A percentile compares a stretch with the other conserved stretches of the same genome.
These are phyloP conservation scores for Pseudomugil gertrudae DNA, from an alignment of 2,797 vertebrate genomes.

Conservation along the genomic window DNA sequence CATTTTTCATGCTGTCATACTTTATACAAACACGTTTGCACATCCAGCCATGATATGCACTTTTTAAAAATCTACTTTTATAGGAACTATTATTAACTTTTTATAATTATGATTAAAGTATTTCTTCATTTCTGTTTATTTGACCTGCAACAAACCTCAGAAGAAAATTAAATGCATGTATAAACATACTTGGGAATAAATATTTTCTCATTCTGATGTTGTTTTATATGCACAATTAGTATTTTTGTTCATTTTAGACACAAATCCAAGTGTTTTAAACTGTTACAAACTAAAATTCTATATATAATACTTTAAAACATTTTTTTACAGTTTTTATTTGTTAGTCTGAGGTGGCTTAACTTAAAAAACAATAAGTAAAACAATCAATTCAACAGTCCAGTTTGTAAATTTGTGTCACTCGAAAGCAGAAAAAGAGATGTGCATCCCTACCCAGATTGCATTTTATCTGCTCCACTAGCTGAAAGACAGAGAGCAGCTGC, in stretches of 20 bases:
- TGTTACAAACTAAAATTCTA: background rate
- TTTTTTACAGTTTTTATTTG: no score
- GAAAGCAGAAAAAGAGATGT: background rate
- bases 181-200: background rate
- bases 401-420: background rate
- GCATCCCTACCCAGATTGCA: background rate
- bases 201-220: background rate
- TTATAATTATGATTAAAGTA: no score
- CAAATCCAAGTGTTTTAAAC: background rate
- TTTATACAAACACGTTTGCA: no score
- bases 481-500: slow-evolving; percentile 4
- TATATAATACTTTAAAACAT: no score
- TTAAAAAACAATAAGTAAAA: background rate
- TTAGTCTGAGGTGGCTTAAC: background rate
- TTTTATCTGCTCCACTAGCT: slow-evolving; percentile 3
- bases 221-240: background rate
- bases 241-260: background rate
- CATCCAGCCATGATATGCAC: no score
- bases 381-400: no score
- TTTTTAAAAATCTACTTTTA: no score
- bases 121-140: no score
- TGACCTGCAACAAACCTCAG: background rate
- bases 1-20: no score
- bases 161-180: no score
- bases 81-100: no score